Base-by-base conservation (phyloP, 2,797 vertebrate genomes). In the Channa striata region DNA sequence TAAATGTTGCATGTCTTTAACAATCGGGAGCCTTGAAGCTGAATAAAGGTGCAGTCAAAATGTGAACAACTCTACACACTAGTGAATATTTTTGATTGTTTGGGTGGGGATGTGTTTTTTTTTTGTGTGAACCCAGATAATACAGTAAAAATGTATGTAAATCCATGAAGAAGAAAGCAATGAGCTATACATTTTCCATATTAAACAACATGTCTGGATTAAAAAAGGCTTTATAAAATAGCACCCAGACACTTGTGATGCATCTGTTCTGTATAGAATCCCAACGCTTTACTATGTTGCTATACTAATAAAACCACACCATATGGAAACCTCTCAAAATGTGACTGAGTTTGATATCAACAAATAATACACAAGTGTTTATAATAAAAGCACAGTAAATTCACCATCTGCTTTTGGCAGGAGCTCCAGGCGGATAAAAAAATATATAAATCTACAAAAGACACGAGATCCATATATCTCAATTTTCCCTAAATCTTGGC, bases 321-420 rank as follows among this genome's bases (percentile, higher is more conserved):
- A 74, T 72, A 77, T 81, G 60, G 59, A 69, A 57, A 59, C 44
- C 43, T 54, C 44, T 21, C 14, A 49, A 64, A 68, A 78, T 71
- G 34, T 63, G 37, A 83, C 78, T n/a, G n/a, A n/a, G n/a, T n/a
- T n/a, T n/a, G n/a, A n/a, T n/a, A 70, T 63, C 39, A 46, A 57
- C 57, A 69, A 75, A 75, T 19, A 63, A 73, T 76, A 68, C 58
- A 70, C 50, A 68, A 65, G 58, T 68, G 71, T 77, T 59, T 39
- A 48, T 47, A 68, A 80, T 78, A 83, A 75, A 85, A 67, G 42
- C 40, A 23, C 43, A 69, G 36, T 76, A 44, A 68, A 68, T 77
- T 52, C 37, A 46, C 76, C 77, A 82, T 83, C 64, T 83, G 77
- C 50, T 75, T 59, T 54, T 58, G 58, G 77, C 75, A 69, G 49